These are phyloP conservation scores for Ochotona curzoniae DNA, from an alignment of 2,113 vertebrate genomes.

Conservation along the genomic window DNA sequence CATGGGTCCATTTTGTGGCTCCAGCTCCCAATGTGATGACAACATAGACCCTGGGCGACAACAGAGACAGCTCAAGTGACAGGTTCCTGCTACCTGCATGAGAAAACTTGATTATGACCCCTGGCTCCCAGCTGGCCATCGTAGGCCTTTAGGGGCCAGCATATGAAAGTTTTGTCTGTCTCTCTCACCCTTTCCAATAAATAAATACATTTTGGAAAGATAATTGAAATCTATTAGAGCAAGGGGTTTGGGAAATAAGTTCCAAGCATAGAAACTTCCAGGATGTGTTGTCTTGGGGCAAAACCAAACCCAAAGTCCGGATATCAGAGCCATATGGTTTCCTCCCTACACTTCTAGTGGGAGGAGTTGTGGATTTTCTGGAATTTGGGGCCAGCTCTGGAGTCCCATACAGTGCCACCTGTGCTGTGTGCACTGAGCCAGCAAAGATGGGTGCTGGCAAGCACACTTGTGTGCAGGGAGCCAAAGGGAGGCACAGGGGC, in stretches of 20 bases:
- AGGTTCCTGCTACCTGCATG: too few species aligned
- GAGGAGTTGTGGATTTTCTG: slow-evolving; percentile 62
- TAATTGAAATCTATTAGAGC: background rate
- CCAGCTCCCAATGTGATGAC: too few species aligned
- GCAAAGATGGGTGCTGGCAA: slow-evolving; percentile 67
- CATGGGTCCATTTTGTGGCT: too few species aligned
- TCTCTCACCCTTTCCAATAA: too few species aligned
- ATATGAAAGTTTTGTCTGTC: too few species aligned
- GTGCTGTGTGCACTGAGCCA: slow-evolving; percentile 61
- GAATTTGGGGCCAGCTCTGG: slow-evolving; percentile 59
- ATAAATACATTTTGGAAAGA: too few species aligned
- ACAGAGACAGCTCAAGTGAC: too few species aligned
- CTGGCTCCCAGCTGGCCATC: too few species aligned
- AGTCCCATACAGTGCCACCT: slow-evolving; percentile 71
- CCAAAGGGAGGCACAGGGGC: background rate
- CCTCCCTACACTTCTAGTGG: slow-evolving; percentile 35
- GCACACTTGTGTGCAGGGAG: slow-evolving; percentile 12
- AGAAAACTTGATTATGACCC: too few species aligned
- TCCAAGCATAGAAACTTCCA: slow-evolving; percentile 53
- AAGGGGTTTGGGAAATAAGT: slow-evolving; percentile 49
- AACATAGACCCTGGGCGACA: too few species aligned
- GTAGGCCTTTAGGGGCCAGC: too few species aligned
- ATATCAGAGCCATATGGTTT: slow-evolving; percentile 74
- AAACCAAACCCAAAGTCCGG: slow-evolving; percentile 68
- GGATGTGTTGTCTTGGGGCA: slow-evolving; percentile 59